Conservation (phyloP, 2,888 invertebrate genomes). For the Didymodactylos carnosus region DNA sequence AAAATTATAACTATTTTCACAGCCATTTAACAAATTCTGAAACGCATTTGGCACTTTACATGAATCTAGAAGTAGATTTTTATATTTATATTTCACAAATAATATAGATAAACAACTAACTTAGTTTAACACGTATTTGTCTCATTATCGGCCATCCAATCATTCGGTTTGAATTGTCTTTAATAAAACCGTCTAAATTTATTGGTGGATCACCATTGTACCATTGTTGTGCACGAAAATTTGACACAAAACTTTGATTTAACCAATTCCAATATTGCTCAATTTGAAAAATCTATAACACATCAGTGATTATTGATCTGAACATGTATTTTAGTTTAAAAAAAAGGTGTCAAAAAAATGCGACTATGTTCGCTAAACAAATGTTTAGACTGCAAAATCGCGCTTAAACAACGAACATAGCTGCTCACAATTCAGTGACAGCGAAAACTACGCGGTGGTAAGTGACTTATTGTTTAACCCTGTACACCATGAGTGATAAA, state of each 20-base stretch:
- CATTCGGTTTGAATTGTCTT: conserved; percentile 37
- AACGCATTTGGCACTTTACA: neutral
- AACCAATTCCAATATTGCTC: neutral
- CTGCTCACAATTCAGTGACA: no score
- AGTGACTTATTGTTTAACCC: no score
- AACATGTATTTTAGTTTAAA: no score
- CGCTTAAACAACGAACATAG: no score
- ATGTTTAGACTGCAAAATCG: no score
- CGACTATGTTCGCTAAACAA: no score
- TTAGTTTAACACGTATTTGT: conserved; percentile 34
- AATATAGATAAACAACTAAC: neutral
- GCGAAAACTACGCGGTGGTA: no score
- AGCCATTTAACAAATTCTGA: conserved; percentile 17
- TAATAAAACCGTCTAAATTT: conserved; percentile 36
- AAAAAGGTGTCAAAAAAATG: no score
- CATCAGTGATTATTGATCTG: no score
- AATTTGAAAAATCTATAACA: neutral
- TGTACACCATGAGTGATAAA: no score
- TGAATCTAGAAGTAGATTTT: neutral
- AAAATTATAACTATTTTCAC: conserved; percentile 21
- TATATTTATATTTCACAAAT: neutral
- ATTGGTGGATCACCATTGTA: conserved; percentile 39
- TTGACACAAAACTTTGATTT: conserved; percentile 26
- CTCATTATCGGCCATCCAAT: conserved; percentile 40
- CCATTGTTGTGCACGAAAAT: conserved; percentile 33